A percentile compares a stretch with the other conserved stretches of the same genome.
Conservation (phyloP, 2,797 vertebrate species). For the Miichthys miiuy region DNA sequence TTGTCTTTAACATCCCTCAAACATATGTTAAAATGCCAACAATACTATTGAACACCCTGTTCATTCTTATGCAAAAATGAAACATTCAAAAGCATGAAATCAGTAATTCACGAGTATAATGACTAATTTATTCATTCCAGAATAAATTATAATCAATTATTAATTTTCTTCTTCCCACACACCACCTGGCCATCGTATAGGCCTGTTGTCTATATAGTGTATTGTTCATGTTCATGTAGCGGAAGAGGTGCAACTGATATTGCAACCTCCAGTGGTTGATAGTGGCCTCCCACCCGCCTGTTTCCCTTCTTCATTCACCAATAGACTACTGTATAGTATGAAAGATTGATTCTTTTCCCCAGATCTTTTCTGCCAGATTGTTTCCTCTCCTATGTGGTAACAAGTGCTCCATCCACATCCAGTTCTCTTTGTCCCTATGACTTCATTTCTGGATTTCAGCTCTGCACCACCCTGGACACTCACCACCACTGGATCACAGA, state of each 20-base stretch:
- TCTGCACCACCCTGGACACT: no score
- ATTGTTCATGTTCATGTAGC: background rate
- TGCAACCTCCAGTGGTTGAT: background rate
- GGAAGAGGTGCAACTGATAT: background rate
- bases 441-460: no score
- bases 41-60: background rate
- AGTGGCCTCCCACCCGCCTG: background rate
- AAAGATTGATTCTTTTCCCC: no score
- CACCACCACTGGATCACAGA: background rate
- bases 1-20: background rate
- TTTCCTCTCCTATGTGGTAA: no score
- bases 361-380: no score
- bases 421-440: no score
- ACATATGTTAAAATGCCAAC: background rate
- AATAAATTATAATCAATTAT: background rate
- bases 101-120: background rate
- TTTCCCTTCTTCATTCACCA: no score
- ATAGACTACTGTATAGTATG: no score
- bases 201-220: no score
- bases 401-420: no score
- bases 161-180: background rate
- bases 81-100: background rate
- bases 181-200: background rate
- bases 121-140: constrained; percentile 4
- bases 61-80: background rate